Evolutionary conservation across 2,113 vertebrate genomes (phyloP).

Genomic region (Probosciger aterrimus): DNA sequence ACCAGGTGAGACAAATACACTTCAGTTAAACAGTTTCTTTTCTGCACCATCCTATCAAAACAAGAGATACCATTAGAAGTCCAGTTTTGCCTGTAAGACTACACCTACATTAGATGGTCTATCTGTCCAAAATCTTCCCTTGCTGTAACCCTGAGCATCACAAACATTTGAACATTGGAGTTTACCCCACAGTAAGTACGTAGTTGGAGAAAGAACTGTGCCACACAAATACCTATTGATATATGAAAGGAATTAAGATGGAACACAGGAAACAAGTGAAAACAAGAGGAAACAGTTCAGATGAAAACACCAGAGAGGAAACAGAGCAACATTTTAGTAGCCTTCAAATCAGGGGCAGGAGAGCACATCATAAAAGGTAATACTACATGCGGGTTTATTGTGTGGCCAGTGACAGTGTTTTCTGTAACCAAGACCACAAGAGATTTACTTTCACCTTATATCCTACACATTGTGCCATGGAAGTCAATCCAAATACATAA

Average conservation of each 20-base stretch:
- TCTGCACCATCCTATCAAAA: neutral
- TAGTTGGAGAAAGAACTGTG: neutral
- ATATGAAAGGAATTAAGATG: neutral
- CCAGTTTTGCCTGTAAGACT: neutral
- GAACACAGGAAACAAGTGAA: neutral
- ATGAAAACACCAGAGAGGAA: neutral
- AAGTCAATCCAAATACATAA: neutral
- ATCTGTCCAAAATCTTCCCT: neutral
- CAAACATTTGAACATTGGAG: neutral
- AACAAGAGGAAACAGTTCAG: neutral
- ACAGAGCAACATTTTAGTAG: neutral
- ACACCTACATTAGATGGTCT: neutral
- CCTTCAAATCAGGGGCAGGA: neutral
- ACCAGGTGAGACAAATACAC: neutral
- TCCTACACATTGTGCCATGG: neutral
- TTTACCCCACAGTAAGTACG: too few species aligned
- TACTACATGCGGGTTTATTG: neutral
- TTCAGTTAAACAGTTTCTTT: neutral
- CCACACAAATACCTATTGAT: neutral
- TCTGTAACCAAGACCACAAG: neutral
- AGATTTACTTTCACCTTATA: neutral
- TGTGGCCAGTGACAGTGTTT: neutral
- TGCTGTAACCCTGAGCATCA: neutral
- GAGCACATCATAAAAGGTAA: neutral
- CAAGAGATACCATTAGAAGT: neutral